Conservation (phyloP, 2,888 invertebrate species). For the Cryptus armator region DNA sequence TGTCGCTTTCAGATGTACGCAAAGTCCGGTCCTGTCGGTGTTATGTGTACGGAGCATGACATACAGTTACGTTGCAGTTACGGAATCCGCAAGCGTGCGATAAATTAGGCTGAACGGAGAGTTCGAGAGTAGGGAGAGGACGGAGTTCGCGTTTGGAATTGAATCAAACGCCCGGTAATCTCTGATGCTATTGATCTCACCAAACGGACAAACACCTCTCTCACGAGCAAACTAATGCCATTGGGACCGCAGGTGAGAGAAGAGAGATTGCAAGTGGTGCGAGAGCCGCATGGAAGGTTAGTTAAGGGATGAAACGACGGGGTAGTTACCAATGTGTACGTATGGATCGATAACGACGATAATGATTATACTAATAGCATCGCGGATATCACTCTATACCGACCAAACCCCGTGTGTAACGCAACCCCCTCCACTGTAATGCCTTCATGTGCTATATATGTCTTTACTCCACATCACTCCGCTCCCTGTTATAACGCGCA, state of each 20-base stretch:
- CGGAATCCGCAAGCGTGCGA: slow-evolving; percentile 58
- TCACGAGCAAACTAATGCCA: slow-evolving; percentile 46
- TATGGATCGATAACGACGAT: slow-evolving; percentile 69
- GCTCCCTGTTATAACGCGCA: background rate
- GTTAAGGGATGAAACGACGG: slow-evolving; percentile 54
- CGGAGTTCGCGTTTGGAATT: slow-evolving; percentile 73
- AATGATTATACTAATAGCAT: slow-evolving; percentile 73
- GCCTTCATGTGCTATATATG: slow-evolving; percentile 6
- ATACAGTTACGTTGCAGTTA: slow-evolving; percentile 1
- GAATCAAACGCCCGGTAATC: slow-evolving; percentile 80
- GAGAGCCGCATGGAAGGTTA: slow-evolving; percentile 14
- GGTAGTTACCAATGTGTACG: slow-evolving; percentile 61
- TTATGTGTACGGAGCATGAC: slow-evolving; percentile 14
- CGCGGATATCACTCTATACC: slow-evolving; percentile 7
- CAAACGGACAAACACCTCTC: slow-evolving; percentile 70
- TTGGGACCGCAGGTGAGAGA: slow-evolving; percentile 49
- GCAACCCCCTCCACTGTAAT: background rate
- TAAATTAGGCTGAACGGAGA: slow-evolving; percentile 67
- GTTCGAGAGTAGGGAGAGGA: slow-evolving; percentile 16
- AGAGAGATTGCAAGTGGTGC: slow-evolving; percentile 28
- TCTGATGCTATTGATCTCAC: slow-evolving; percentile 77
- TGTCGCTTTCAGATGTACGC: slow-evolving; percentile 42
- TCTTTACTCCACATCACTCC: background rate
- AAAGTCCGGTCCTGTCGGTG: slow-evolving; percentile 48
- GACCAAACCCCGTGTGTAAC: slow-evolving; percentile 11